Base-by-base conservation (phyloP, 64 coral and sea anemone genomes). In the Pocillopora damicornis region DNA sequence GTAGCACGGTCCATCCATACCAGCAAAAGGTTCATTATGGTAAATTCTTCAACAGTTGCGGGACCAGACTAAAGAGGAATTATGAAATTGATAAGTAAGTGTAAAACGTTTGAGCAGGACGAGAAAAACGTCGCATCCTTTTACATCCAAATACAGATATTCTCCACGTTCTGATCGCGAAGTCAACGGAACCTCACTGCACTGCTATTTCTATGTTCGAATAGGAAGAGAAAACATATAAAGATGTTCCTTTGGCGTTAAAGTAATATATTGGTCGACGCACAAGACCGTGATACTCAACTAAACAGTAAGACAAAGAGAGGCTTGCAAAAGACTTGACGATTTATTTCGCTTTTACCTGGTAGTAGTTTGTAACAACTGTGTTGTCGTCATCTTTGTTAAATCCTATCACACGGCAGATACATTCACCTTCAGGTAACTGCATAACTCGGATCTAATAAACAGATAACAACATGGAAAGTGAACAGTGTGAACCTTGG, bases 361-460 rank as follows among this genome's bases (percentile, higher is more conserved):
- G 95, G 82, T 91, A 94, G 73, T 98, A 98, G 81, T 94, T 91
- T 0, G 89, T 98, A 4, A 98, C 89, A 0, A 98, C 76, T 60
- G 95, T 69, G 75, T 98, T 98, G 26, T 80, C 76, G 76, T 98
- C 95, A 25, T 98, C 79, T 23, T 78, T 94, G 75, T 98, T 98
- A 26, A 93, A 85, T 10, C 95, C 88, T 73, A 80, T 77, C 62
- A 98, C 71, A 68, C 92, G 85, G 76, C 95, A 98, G 16, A 84
- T 65, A 30, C 92, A 86, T 35, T 93, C 92, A 1, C 77, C 77
- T 11, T 79, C 61, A 18, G 95, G 95, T 15, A 98, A 67, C 38
- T 91, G 76, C n/a, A 98, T 75, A 14, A 98, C 86, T 59, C 92
- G 92, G 20, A 98, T 86, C 95, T 98, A 69, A 79, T 62, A 22